Conservation (phyloP, 2,797 vertebrate species). For the Esox lucius region DNA sequence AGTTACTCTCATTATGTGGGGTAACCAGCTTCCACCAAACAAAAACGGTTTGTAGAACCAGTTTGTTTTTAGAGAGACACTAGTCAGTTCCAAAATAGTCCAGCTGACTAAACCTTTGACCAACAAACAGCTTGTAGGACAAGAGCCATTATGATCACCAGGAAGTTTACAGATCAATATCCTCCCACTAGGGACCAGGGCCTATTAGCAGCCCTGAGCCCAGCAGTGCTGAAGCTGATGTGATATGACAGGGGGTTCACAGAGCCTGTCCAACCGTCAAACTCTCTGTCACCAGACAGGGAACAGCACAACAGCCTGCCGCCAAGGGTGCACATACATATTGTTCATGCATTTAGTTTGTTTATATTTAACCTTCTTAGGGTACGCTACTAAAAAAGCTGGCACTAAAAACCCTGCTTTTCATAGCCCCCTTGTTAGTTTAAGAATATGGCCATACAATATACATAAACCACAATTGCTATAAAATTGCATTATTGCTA, state of each 20-base stretch:
- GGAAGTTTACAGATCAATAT: constrained; percentile 56
- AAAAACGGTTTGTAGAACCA: too few relatives aligned
- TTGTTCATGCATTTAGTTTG: neutral
- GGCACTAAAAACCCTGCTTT: neutral
- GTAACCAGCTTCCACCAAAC: too few relatives aligned
- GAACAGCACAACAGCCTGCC: neutral
- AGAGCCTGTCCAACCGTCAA: constrained; percentile 46
- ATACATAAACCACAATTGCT: neutral
- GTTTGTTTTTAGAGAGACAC: neutral
- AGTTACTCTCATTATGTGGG: too few relatives aligned
- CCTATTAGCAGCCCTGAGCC: constrained; percentile 59
- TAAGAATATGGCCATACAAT: neutral
- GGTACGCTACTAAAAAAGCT: neutral
- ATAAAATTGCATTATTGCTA: neutral
- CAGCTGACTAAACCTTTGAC: constrained; percentile 1
- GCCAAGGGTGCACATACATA: neutral
- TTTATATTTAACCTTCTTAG: neutral
- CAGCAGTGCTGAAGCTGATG: constrained; percentile 59
- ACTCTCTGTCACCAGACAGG: constrained; percentile 47
- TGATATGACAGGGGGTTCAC: constrained; percentile 68
- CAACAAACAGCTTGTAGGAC: neutral
- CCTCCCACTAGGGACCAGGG: constrained; percentile 37
- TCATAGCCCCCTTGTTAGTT: neutral
- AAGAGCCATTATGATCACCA: constrained; percentile 12
- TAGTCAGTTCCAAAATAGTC: neutral